A percentile compares a stretch with the other conserved stretches of the same genome.
Conservation (phyloP, 2,113 vertebrate species). For the Myiozetetes cayanensis region DNA sequence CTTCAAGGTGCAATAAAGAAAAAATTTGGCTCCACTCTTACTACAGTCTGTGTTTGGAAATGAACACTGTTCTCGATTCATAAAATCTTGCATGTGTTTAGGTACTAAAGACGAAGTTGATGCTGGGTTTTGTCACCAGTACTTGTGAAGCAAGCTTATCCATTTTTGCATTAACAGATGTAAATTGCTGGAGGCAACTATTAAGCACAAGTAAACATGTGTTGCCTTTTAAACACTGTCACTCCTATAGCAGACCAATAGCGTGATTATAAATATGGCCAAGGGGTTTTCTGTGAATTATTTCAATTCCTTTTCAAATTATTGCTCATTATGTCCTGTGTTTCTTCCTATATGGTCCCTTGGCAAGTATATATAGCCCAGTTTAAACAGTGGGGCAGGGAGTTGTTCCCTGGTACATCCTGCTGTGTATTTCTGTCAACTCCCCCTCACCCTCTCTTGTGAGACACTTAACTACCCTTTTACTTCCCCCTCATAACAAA, state of each 20-base stretch:
- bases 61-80: not conserved
- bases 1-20: constrained; percentile 23
- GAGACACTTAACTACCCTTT: not conserved
- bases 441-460: not conserved
- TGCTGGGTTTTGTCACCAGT: not conserved
- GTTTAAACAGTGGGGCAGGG: not conserved
- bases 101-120: not conserved
- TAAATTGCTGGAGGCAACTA: constrained; percentile 18
- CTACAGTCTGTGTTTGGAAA: not conserved
- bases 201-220: not conserved
- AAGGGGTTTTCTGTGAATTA: not conserved
- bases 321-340: not conserved
- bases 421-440: not conserved
- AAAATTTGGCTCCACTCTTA: not conserved
- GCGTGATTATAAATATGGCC: not conserved
- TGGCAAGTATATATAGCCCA: not conserved
- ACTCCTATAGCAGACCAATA: not conserved
- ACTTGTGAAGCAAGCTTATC: not conserved
- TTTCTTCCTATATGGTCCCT: not conserved
- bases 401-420: not conserved
- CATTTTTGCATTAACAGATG: not conserved
- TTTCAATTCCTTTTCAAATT: not conserved
- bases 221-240: not conserved
- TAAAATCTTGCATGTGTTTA: not conserved
- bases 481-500: not conserved